Evolutionary conservation across 2,113 vertebrate genomes (phyloP), one percentile per base, ranked within the genome.

Genomic region (Myrmophylax atrothorax): DNA sequence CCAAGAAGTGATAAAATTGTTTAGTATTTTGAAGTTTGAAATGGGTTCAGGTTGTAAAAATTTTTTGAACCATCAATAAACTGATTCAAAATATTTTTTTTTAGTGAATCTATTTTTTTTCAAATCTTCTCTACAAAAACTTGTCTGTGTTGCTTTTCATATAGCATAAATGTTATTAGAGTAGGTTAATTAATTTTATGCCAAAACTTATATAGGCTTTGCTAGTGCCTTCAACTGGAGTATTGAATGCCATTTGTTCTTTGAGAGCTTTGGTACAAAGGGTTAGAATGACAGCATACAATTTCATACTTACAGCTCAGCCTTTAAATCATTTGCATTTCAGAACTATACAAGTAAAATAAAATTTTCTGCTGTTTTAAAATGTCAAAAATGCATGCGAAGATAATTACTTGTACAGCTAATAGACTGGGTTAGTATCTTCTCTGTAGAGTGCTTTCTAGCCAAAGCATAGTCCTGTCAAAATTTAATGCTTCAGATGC

Each of bases 341-440:
- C 73, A 95, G 66, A 87, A 37, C 6, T 22, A 10, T 53, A 38
- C 0, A 9, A 78, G 44, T 52, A 87, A 91, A 94, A 95, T 22
- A 47, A 69, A 69, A 53, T 96, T 87, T 82, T 92, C 44, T 87
- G 38, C 40, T 82, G n/a, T 79, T 91, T 84, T 62, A 93, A 87
- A 94, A 79, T 33, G 16, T 72, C 49, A 79, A 5, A 89, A 91
- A 88, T 89, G 18, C 22, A 53, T 93, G 46, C 46, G 67, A 89
- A 55, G 37, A 82, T 73, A 91, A 95, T 85, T 92, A 37, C 28
- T 87, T 94, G 25, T 46, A 81, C 18, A 87, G 70, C 22, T 89
- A 82, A 87, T 64, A 67, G 28, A 60, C 6, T 28, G 28, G 9
- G 85, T 60, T 76, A 82, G 13, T 46, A 29, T 62, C 73, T 82